Base-by-base conservation (phyloP, 2,797 vertebrate genomes). In the Tiaroga cobitis region DNA sequence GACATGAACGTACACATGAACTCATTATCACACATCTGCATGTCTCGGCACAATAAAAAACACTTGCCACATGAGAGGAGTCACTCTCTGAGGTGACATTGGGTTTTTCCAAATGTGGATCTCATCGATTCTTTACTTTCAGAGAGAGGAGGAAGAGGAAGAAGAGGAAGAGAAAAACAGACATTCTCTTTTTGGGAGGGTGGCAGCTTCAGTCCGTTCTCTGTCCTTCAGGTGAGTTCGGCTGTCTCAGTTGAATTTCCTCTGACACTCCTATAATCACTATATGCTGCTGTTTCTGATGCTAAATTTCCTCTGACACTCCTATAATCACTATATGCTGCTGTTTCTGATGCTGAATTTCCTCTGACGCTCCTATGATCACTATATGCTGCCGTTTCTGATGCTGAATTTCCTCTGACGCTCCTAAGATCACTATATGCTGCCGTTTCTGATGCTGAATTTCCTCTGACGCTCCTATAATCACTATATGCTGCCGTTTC, bases 221-320 rank as follows among this genome's bases (percentile, higher is more conserved):
- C 78, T 94, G 81, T 95, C 94, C 56, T 96, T 95, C 79, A 95
- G 94, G 94, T 96, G 86, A 92, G 93, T 73, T 59, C 1, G 29
- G 43, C 72, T 8, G 6, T 70, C 15, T 26, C 1, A 24, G 18
- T n/a, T 72, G n/a, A 72, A 59, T 61, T 24, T 72, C 51, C 34
- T 74, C 11, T n/a, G 39, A 82, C 2, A 4, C 18, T 21, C 2
- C 15, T 43, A 11, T 29, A 32, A 13, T 32, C 11, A 43, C 10
- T 61, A 6, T 46, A 19, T 15, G 34, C 29, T n/a, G 10, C 5
- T 26, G 24, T 61, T 49, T 68, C 18, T 49, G 24, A 43, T n/a
- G 37, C 41, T 63, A 24, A 7, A 26, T 63, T 29, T 63, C 11
- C 5, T 5, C 59, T 15, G 4, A 63, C 2, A 3, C n/a, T 26